Conservation (phyloP, 2,113 vertebrate species). For the Tapirus terrestris region DNA sequence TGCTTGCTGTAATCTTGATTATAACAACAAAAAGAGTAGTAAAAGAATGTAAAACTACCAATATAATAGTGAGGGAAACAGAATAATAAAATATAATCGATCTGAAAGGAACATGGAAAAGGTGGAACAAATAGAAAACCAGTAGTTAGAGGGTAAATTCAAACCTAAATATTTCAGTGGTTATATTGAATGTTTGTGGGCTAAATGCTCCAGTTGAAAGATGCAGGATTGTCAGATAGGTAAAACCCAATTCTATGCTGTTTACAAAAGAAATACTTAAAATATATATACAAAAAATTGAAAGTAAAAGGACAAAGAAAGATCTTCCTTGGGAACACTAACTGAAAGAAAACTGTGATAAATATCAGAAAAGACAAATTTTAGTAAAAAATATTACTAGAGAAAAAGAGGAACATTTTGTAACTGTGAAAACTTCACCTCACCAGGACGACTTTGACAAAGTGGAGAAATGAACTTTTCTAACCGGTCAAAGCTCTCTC, state of each 20-base stretch:
- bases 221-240: neutral
- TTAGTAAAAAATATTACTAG: neutral
- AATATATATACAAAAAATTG: neutral
- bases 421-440: neutral
- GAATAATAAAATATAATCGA: neutral
- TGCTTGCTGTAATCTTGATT: neutral
- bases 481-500: neutral
- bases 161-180: neutral
- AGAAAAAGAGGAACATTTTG: neutral
- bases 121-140: neutral
- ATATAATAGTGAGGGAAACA: neutral
- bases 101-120: neutral
- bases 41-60: neutral
- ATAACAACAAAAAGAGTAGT: neutral
- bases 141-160: neutral
- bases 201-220: neutral
- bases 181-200: neutral
- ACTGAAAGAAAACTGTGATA: neutral
- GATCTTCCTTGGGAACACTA: neutral
- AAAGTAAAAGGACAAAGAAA: neutral
- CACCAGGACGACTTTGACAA: neutral
- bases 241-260: neutral
- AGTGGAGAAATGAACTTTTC: neutral
- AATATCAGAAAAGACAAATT: neutral
- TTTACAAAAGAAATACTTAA: neutral